Percentiles rank a stretch among this genome's conserved stretches.
Evolutionary conservation across 2,797 vertebrate genomes (phyloP).

Genomic region (Oreochromis mossambicus): DNA sequence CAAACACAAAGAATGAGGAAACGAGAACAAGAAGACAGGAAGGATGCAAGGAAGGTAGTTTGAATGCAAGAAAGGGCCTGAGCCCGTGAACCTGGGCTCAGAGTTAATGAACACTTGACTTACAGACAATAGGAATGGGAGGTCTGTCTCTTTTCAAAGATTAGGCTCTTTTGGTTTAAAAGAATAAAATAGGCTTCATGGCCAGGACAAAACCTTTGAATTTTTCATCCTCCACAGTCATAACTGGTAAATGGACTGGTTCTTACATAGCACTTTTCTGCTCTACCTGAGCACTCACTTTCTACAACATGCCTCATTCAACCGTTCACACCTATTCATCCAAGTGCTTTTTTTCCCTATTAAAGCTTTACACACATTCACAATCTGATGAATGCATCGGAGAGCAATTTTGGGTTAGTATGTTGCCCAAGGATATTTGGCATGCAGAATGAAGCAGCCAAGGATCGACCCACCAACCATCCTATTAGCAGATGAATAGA

Average conservation of each 20-base stretch:
- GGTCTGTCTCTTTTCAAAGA: background rate
- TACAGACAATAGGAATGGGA: too few relatives aligned
- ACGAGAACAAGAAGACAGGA: background rate
- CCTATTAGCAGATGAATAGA: too few relatives aligned
- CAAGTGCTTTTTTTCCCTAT: background rate
- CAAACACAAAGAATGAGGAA: background rate
- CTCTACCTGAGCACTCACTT: background rate
- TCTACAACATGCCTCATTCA: background rate
- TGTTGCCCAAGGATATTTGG: background rate
- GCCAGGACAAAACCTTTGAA: background rate
- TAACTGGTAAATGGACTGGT: background rate
- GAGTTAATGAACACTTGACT: background rate
- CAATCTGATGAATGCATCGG: background rate
- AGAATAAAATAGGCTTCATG: background rate
- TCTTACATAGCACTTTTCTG: background rate
- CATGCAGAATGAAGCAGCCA: background rate
- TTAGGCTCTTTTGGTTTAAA: background rate
- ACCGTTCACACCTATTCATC: background rate
- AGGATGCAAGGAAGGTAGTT: background rate
- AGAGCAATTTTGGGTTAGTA: background rate
- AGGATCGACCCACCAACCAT: too few relatives aligned
- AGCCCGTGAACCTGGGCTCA: background rate
- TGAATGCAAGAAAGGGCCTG: background rate
- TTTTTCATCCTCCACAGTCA: background rate
- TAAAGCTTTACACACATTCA: background rate